Evolutionary conservation across 2,888 invertebrate genomes (phyloP).

Genomic region (Nycteola revayana): DNA sequence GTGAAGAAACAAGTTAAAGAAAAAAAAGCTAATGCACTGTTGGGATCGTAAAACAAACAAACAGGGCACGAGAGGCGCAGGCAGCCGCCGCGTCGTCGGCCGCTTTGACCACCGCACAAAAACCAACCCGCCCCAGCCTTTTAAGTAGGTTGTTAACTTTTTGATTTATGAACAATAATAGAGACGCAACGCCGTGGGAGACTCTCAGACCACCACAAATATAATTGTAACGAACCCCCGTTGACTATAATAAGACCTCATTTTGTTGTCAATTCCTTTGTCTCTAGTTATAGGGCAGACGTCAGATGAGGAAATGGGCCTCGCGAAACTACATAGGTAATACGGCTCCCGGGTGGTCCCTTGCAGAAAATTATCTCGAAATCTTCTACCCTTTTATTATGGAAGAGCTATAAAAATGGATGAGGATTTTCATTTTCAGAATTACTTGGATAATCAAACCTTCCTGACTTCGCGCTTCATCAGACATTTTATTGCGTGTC

Average conservation of each 20-base stretch:
- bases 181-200: conserved; percentile 81
- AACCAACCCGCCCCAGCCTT: conserved; percentile 75
- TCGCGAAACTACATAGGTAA: conserved; percentile 36
- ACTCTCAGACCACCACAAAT: conserved; percentile 69
- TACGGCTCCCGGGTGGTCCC: conserved; percentile 58
- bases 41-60: conserved; percentile 80
- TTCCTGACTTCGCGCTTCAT: conserved; percentile 46
- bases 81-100: conserved; percentile 66
- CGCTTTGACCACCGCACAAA: conserved; percentile 76
- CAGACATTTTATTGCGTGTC: conserved; percentile 46
- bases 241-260: conserved; percentile 69
- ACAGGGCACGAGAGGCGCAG: conserved; percentile 60
- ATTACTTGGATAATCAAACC: conserved; percentile 42
- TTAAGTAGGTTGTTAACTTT: conserved; percentile 82
- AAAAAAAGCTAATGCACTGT: conserved; percentile 77
- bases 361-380: conserved; percentile 38
- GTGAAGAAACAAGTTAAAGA: conserved; percentile 68
- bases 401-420: conserved; percentile 24
- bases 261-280: conserved; percentile 63
- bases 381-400: conserved; percentile 34
- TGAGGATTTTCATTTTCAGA: conserved; percentile 43
- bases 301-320: conserved; percentile 30
- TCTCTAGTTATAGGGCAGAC: conserved; percentile 47
- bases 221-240: conserved; percentile 77
- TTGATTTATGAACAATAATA: conserved; percentile 82